These are phyloP conservation scores for Oxygymnocypris stewartii DNA, from an alignment of 2,113 vertebrate genomes.

Conservation along the genomic window DNA sequence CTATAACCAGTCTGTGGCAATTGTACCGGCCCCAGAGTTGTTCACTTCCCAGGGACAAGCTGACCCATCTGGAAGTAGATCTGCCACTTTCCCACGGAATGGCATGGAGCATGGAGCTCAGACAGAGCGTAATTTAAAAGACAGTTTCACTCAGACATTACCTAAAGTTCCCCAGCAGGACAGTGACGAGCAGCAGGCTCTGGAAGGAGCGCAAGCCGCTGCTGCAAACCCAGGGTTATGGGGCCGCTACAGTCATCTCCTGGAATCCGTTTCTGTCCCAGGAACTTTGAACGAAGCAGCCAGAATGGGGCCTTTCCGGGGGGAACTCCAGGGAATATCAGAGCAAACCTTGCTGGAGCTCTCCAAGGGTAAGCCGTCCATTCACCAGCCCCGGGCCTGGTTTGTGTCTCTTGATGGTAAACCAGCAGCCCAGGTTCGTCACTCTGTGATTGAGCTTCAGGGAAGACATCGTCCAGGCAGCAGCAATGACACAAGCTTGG, in stretches of 20 bases:
- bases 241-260: slow-evolving; percentile 85
- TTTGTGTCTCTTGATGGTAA: slow-evolving; percentile 95
- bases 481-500: slow-evolving; percentile 94
- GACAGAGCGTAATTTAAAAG: slow-evolving; percentile 77
- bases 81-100: slow-evolving; percentile 86
- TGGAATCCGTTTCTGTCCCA: slow-evolving; percentile 93
- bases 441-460: slow-evolving; percentile 91
- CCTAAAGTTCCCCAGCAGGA: slow-evolving; percentile 84
- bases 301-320: slow-evolving; percentile 82
- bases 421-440: slow-evolving; percentile 88
- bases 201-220: slow-evolving; percentile 78
- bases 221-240: slow-evolving; percentile 78
- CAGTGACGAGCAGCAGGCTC: slow-evolving; percentile 75
- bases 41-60: slow-evolving; percentile 81
- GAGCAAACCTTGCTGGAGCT: slow-evolving; percentile 90
- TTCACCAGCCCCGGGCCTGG: slow-evolving; percentile 87
- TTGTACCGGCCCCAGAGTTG: slow-evolving; percentile 85
- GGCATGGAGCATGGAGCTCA: slow-evolving; percentile 77
- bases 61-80: slow-evolving; percentile 76
- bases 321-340: slow-evolving; percentile 92
- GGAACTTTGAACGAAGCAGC: slow-evolving; percentile 92
- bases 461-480: slow-evolving; percentile 83
- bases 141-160: slow-evolving; percentile 84
- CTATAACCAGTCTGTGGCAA: slow-evolving; percentile 86
- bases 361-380: slow-evolving; percentile 84